Conservation (phyloP, 2,797 vertebrate genomes). For the Etheostoma nigrum region DNA sequence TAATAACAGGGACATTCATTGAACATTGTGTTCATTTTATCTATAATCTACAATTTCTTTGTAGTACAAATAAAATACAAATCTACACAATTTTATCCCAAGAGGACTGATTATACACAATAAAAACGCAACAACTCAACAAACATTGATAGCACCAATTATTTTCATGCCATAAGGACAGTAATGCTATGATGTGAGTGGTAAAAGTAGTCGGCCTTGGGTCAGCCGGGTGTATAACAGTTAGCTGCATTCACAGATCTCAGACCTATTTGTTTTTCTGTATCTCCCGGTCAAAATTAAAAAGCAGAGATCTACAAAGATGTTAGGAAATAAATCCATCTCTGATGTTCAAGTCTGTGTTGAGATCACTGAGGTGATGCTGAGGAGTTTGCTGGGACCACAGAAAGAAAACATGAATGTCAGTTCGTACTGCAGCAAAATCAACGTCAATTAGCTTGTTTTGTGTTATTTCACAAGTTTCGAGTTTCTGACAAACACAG, state of each 20-base stretch:
- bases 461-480: slow-evolving; percentile 28
- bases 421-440: neutral
- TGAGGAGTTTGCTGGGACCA: slow-evolving; percentile 40
- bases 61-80: slow-evolving; percentile 79
- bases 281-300: neutral
- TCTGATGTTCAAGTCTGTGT: slow-evolving; percentile 14
- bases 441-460: neutral
- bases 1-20: slow-evolving; percentile 39
- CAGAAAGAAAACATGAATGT: neutral
- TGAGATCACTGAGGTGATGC: slow-evolving; percentile 59
- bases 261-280: slow-evolving; percentile 31
- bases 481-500: slow-evolving; percentile 4
- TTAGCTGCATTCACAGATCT: slow-evolving; percentile 58
- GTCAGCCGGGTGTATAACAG: slow-evolving; percentile 5
- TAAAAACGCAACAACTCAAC: slow-evolving; percentile 20
- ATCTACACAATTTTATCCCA: slow-evolving; percentile 60
- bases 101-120: slow-evolving; percentile 37
- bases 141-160: slow-evolving; percentile 34
- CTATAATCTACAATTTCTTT: slow-evolving; percentile 35
- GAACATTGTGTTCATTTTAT: slow-evolving; percentile 27
- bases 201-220: slow-evolving; percentile 1
- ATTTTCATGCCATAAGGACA: slow-evolving; percentile 22
- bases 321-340: slow-evolving; percentile 16
- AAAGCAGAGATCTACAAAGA: slow-evolving; percentile 18
- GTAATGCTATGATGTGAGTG: slow-evolving; percentile 22